phyloP scores from a whole-genome alignment of 1,140 invertebrate genomes.

The Drosophila miranda region DNA sequence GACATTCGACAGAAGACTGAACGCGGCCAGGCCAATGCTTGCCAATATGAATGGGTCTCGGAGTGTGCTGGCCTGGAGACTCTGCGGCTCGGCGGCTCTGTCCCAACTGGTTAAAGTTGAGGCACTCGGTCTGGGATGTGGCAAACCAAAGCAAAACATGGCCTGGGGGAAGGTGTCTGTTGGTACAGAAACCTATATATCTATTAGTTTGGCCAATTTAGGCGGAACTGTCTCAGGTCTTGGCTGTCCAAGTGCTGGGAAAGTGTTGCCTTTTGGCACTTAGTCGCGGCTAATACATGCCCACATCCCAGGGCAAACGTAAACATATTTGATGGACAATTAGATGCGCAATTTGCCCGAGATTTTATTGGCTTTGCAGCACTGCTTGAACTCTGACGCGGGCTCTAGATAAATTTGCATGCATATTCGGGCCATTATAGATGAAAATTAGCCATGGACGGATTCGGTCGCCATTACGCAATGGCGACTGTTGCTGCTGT shows the following conservation, averaged over 20 bases:
- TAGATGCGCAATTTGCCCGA: constrained; percentile 9
- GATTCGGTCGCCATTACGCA: constrained; percentile 36
- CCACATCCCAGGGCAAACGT: constrained; percentile 10
- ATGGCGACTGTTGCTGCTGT: constrained; percentile 5
- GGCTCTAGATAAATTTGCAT: constrained; percentile 31
- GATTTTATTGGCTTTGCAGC: constrained; percentile 10
- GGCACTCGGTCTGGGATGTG: constrained; percentile 24
- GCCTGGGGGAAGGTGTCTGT: constrained; percentile 9
- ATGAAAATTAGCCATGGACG: constrained; percentile 47
- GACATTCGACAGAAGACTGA: constrained; percentile 75
- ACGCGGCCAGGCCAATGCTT: constrained; percentile 38
- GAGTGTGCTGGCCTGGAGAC: constrained; percentile 7
- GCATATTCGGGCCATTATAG: constrained; percentile 40
- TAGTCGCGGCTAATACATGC: constrained; percentile 1
- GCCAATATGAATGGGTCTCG: constrained; percentile 71
- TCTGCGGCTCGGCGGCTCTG: constrained; percentile 28
- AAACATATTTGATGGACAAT: constrained; percentile 17
- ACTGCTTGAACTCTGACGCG: background rate
- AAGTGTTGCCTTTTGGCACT: constrained; percentile 15
- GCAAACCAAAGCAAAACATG: constrained; percentile 28
- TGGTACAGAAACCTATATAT: constrained; percentile 53
- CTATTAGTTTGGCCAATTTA: constrained; percentile 61
- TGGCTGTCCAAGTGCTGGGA: constrained; percentile 9
- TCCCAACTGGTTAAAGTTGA: constrained; percentile 39
- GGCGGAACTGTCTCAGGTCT: constrained; percentile 52